Conservation (phyloP, 2,888 invertebrate genomes). For the Ophonus ardosiacus region DNA sequence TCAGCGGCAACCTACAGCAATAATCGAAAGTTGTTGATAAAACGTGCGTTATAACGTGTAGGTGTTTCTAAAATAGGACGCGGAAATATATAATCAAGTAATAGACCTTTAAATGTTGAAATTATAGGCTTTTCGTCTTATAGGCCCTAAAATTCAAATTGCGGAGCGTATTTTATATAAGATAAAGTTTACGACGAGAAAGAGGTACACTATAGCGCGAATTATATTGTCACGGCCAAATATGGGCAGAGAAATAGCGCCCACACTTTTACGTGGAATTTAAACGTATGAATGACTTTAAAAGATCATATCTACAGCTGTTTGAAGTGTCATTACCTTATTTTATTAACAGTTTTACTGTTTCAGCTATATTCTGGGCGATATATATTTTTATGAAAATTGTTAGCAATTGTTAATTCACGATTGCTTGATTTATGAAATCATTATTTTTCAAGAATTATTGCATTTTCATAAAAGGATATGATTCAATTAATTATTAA, state of each 20-base stretch:
- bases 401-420: background rate
- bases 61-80: slow-evolving; percentile 59
- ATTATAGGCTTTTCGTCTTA: slow-evolving; percentile 7
- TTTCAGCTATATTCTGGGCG: background rate
- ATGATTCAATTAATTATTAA: background rate
- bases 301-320: slow-evolving; percentile 40
- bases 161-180: slow-evolving; percentile 5
- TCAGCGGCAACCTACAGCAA: slow-evolving; percentile 40
- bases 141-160: slow-evolving; percentile 29
- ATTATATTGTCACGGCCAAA: slow-evolving; percentile 42
- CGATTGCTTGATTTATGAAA: slow-evolving; percentile 17
- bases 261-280: slow-evolving; percentile 50
- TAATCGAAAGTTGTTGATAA: slow-evolving; percentile 60
- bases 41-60: slow-evolving; percentile 49
- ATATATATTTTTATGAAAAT: background rate
- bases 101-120: slow-evolving; percentile 9
- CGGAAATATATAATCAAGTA: slow-evolving; percentile 43
- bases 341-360: slow-evolving; percentile 21
- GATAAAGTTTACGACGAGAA: slow-evolving; percentile 1
- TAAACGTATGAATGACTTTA: slow-evolving; percentile 45
- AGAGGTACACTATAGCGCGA: slow-evolving; percentile 17
- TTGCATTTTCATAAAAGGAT: background rate
- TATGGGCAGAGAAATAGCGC: slow-evolving; percentile 31
- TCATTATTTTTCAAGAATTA: slow-evolving; percentile 9
- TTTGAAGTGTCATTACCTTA: slow-evolving; percentile 7